phyloP scores from a whole-genome alignment of 1,140 invertebrate species.

The Parasteatoda tepidariorum region DNA sequence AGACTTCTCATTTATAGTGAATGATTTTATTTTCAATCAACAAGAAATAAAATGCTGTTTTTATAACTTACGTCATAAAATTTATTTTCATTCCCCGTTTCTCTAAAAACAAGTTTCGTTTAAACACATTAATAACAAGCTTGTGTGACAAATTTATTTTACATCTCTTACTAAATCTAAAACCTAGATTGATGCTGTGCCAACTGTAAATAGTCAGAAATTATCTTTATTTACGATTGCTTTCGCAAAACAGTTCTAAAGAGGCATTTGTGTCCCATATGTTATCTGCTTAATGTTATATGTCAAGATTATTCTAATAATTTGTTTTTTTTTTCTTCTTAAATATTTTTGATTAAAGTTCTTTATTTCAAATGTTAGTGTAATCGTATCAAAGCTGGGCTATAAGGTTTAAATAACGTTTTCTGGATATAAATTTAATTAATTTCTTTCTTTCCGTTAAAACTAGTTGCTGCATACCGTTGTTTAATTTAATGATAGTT shows the following conservation, averaged over 20 bases:
- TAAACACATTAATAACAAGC: too few relatives aligned
- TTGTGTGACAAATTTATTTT: too few relatives aligned
- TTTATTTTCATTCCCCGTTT: too few relatives aligned
- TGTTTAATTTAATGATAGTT: background rate
- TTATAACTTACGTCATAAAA: too few relatives aligned
- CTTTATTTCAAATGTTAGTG: background rate
- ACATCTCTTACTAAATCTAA: too few relatives aligned
- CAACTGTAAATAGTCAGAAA: too few relatives aligned
- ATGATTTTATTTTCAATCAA: too few relatives aligned
- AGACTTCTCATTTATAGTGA: too few relatives aligned
- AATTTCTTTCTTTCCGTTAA: background rate
- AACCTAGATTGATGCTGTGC: too few relatives aligned
- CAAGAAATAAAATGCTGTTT: too few relatives aligned
- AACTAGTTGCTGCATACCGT: background rate
- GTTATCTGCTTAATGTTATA: constrained; percentile 17
- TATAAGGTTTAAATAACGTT: constrained; percentile 33
- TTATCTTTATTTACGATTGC: background rate
- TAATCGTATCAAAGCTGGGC: constrained; percentile 18
- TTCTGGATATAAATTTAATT: too few relatives aligned
- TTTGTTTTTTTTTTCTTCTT: constrained; percentile 6
- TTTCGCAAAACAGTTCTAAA: background rate
- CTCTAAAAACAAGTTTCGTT: too few relatives aligned
- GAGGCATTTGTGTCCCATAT: background rate
- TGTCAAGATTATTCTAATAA: constrained; percentile 10
- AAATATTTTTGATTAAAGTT: background rate